Percentiles rank a stretch among this genome's conserved stretches.
Conservation (phyloP, 2,113 vertebrate species). For the Tragelaphus imberbis region DNA sequence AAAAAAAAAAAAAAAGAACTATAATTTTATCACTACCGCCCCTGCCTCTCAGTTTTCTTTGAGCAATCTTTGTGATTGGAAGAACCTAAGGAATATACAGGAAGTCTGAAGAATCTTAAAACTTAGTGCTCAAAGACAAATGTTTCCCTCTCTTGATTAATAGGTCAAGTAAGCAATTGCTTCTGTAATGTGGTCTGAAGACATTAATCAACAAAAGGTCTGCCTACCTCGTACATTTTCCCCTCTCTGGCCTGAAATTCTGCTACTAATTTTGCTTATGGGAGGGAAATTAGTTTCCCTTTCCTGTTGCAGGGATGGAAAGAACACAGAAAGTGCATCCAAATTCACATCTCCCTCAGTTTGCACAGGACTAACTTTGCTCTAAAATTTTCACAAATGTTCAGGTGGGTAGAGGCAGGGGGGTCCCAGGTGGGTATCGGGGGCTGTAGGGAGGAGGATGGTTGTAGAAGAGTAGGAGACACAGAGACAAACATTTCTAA, state of each 20-base stretch:
- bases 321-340: background rate
- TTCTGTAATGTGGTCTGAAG: background rate
- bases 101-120: background rate
- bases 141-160: background rate
- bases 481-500: background rate
- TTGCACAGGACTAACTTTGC: background rate
- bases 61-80: background rate
- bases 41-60: background rate
- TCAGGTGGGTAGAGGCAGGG: background rate
- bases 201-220: conserved; percentile 1
- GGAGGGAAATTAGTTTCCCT: background rate
- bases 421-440: background rate
- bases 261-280: background rate
- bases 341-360: background rate
- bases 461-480: background rate
- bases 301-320: background rate
- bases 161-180: background rate
- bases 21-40: background rate
- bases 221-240: background rate
- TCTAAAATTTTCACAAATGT: background rate
- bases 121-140: background rate
- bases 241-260: background rate
- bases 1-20: too few relatives aligned
- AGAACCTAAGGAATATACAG: background rate
- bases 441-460: background rate